A percentile compares a stretch with the other conserved stretches of the same genome.
Conservation (phyloP, 2,113 vertebrate species). For the Cynocephalus volans region DNA sequence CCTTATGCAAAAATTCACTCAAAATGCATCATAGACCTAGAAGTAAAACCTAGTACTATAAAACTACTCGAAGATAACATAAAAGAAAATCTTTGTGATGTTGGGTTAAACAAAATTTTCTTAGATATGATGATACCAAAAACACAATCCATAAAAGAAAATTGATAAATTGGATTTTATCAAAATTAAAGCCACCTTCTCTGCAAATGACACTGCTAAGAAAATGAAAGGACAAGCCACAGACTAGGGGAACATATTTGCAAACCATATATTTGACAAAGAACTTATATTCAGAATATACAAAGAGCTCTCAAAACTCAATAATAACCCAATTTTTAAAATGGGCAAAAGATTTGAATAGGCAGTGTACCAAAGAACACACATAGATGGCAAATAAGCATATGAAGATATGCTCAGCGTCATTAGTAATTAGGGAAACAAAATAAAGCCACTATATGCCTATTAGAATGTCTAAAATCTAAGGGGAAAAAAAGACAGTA, state of each 20-base stretch:
- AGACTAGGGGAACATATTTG: constrained; percentile 18
- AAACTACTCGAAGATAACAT: not conserved
- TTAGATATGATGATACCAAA: not conserved
- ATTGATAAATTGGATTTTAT: not conserved
- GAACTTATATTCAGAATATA: not conserved
- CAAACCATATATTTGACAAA: constrained; percentile 20
- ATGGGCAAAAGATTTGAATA: not conserved
- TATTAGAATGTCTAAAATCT: not conserved
- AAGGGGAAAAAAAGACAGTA: not conserved
- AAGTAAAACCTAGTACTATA: not conserved
- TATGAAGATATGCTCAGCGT: not conserved
- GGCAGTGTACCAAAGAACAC: not conserved
- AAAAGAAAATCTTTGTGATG: constrained; percentile 26
- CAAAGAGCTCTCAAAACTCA: constrained; percentile 15
- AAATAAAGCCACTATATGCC: not conserved
- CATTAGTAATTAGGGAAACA: not conserved
- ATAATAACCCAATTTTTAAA: not conserved
- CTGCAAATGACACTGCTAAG: constrained; percentile 16
- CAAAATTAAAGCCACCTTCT: constrained; percentile 26
- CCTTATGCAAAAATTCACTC: constrained; percentile 7
- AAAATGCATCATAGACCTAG: not conserved
- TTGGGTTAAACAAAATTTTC: not conserved
- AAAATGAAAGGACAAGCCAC: constrained; percentile 14
- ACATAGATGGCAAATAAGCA: not conserved
- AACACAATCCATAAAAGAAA: not conserved